Evolutionary conservation across 64 coral and sea anemone genomes (phyloP), one percentile per base, ranked within the genome.

Genomic region (Montipora capricornis): DNA sequence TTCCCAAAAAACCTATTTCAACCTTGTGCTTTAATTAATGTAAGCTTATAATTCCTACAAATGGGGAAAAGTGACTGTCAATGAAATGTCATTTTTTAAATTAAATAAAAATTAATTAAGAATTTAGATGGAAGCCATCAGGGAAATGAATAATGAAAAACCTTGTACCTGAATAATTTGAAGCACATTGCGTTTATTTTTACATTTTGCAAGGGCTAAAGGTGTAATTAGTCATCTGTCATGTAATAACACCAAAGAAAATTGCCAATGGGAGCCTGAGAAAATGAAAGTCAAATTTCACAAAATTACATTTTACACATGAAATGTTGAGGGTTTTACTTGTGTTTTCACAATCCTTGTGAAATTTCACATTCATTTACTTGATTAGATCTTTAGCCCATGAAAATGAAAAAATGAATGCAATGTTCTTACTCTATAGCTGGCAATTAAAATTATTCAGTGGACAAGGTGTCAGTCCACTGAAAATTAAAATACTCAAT

Each of bases 401-500:
- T 55, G 52, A 55, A 55, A 55, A 55, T 10, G 4, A 7, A 55
- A 55, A 55, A 55, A 55, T 10, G 52, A 17, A 70, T 16, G 67
- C 67, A 70, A 70, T 70, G 67, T 70, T 70, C 67, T 70, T 70
- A 16, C 13, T 10, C 52, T 37, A 37, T 37, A 37, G 37, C 52
- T 5, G 10, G 52, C 52, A 55, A 70, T 17, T 22, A 70, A 70
- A 70, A 70, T 70, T 70, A 70, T 17, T 70, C 19, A 20, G 67
- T 55, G 67, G 14, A 70, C 67, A 70, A 17, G 67, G n/a, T 70
- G 8, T 70, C n/a, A 19, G 67, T 10, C 67, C 67, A 70, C 13
- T 70, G 67, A 70, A 70, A 70, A 70, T 70, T 70, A 70, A 70
- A 70, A 70, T 4, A 70, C 67, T 70, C 67, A 17, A 70, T 70